These are phyloP conservation scores for Corythornis madagascariensis DNA, from an alignment of 2,113 vertebrate species.

Conservation along the genomic window DNA sequence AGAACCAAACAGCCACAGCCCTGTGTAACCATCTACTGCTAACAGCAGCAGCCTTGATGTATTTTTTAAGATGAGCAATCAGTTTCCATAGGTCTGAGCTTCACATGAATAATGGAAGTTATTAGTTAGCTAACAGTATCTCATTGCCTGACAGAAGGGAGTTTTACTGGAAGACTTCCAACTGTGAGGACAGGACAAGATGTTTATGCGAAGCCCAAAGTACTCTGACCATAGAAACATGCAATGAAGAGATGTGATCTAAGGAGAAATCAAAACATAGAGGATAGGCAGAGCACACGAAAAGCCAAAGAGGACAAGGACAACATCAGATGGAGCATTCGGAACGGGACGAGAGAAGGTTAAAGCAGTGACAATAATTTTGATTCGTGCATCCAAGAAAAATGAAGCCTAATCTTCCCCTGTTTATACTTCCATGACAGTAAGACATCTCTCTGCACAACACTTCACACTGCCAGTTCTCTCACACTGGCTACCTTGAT, in stretches of 20 bases:
- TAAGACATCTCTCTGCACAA: background rate
- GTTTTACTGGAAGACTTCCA: background rate
- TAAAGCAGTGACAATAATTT: background rate
- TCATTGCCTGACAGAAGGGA: background rate
- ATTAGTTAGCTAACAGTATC: background rate
- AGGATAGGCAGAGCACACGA: background rate
- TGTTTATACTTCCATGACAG: background rate
- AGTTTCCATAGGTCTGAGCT: background rate
- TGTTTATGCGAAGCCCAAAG: background rate
- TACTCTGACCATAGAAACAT: background rate
- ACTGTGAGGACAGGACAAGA: background rate
- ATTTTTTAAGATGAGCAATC: background rate
- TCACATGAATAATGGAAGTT: background rate
- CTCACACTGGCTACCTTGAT: background rate
- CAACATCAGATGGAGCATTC: background rate
- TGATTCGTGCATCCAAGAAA: background rate
- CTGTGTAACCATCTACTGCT: background rate
- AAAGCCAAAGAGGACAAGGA: background rate
- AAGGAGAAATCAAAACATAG: background rate
- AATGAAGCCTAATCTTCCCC: background rate
- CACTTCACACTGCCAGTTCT: background rate
- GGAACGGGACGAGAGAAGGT: background rate
- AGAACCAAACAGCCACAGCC: background rate
- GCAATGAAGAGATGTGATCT: background rate
- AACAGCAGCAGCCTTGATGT: background rate